Evolutionary conservation across 1,140 invertebrate genomes (phyloP), one percentile per base, ranked within the genome.

Genomic region (Calephelis virginiensis): DNA sequence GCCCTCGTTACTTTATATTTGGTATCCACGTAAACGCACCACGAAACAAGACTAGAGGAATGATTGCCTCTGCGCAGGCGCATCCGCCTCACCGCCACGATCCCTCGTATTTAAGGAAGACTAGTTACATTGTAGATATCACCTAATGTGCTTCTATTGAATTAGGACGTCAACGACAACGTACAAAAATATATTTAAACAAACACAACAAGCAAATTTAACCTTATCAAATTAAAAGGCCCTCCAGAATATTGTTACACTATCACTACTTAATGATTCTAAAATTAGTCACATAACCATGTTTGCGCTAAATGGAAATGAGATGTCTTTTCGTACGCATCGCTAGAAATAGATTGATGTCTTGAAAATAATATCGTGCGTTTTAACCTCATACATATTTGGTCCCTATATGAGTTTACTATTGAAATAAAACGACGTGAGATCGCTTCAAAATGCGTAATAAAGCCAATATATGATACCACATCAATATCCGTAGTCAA

Each of bases 21-120:
- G 89, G 89, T 91, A 90, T 91, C 87, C 77, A 77, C 80, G 82
- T 89, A 85, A 83, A 78, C 89, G 89, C 89, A 91, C 89, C 86
- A 91, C 86, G 83, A 82, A 87, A 84, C 85, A 86, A 87, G 89
- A 91, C 89, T 91, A 91, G 89, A 91, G 88, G 88, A 86, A 83
- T 88, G 85, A 86, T 89, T 87, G 88, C 88, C 86, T 89, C 86
- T 87, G 56, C 56, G 53, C 17, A 56, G 79, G 81, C 80, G 83
- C 74, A 76, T 80, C 75, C 78, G 68, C 75, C 74, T 72, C 72
- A 68, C 72, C 71, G 72, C 71, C 81, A 78, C 80, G 69, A 77
- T 59, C 78, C 78, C 77, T 77, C 84, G 72, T 81, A 79, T 80
- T 83, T 81, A 90, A 90, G 89, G 89, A 91, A 91, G 89, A 91